These are phyloP conservation scores for Lithophane semibrunnea DNA, from an alignment of 2,888 invertebrate species.

Conservation along the genomic window DNA sequence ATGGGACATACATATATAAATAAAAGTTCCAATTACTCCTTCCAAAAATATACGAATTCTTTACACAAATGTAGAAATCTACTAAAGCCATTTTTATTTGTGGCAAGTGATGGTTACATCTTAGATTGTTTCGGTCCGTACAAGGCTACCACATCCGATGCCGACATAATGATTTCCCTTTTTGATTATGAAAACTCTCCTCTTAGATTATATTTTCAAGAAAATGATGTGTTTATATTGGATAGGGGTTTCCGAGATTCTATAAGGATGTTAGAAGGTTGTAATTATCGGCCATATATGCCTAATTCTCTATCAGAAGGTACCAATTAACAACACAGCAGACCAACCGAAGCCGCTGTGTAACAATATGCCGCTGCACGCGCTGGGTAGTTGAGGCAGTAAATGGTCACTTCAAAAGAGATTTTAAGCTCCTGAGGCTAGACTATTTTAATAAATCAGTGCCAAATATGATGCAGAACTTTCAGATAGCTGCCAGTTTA, in stretches of 20 bases:
- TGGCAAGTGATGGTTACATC: slow-evolving; percentile 33
- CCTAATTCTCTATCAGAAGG: slow-evolving; percentile 34
- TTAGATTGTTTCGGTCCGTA: slow-evolving; percentile 24
- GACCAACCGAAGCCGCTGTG: slow-evolving; percentile 36
- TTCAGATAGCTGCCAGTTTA: slow-evolving; percentile 25
- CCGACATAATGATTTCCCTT: slow-evolving; percentile 18
- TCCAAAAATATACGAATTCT: slow-evolving; percentile 23
- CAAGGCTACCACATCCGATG: slow-evolving; percentile 35
- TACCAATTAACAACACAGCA: slow-evolving; percentile 33
- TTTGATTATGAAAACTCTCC: slow-evolving; percentile 27
- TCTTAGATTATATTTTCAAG: slow-evolving; percentile 32
- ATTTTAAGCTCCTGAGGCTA: slow-evolving; percentile 35
- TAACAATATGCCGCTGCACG: slow-evolving; percentile 36
- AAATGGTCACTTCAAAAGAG: slow-evolving; percentile 34
- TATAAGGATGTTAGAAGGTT: slow-evolving; percentile 23
- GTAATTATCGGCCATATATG: slow-evolving; percentile 19
- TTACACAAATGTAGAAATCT: slow-evolving; percentile 21
- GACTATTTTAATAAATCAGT: slow-evolving; percentile 37
- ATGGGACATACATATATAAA: slow-evolving; percentile 27
- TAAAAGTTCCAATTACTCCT: slow-evolving; percentile 33
- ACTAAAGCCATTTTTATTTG: slow-evolving; percentile 28
- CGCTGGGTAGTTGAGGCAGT: slow-evolving; percentile 45
- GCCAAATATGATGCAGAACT: slow-evolving; percentile 24
- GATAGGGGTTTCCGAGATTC: slow-evolving; percentile 35
- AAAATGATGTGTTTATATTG: slow-evolving; percentile 27